Evolutionary conservation across 2,113 vertebrate genomes (phyloP).

Genomic region (Calypte anna): DNA sequence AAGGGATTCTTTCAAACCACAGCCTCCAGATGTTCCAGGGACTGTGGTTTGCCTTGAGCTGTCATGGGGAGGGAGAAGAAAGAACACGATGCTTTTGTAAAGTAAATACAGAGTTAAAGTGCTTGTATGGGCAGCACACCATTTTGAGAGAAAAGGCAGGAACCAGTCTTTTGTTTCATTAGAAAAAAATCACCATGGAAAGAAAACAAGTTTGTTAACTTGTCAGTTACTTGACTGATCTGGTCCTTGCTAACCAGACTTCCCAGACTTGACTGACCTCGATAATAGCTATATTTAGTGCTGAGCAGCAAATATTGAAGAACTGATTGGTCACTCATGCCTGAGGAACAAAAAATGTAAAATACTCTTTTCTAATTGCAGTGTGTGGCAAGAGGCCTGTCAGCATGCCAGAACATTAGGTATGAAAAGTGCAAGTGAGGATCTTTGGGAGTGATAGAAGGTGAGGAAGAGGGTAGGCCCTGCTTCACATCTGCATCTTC

Average conservation of each 20-base stretch:
- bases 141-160: neutral
- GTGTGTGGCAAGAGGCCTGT: neutral
- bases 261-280: neutral
- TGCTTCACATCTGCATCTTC: neutral
- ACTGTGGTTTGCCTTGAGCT: slow-evolving; percentile 1
- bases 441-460: neutral
- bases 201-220: neutral
- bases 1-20: neutral
- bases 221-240: neutral
- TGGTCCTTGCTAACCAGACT: neutral
- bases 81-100: neutral
- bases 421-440: neutral
- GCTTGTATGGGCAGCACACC: neutral
- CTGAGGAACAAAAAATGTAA: neutral
- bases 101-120: neutral
- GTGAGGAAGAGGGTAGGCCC: neutral
- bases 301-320: neutral
- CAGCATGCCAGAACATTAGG: neutral
- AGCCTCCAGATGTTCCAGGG: neutral
- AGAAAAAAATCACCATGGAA: neutral
- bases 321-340: neutral
- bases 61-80: neutral
- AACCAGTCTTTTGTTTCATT: slow-evolving; percentile 1
- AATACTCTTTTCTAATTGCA: neutral
- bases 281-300: neutral